Conservation (phyloP, 2,113 vertebrate genomes). For the Sciurus niger region DNA sequence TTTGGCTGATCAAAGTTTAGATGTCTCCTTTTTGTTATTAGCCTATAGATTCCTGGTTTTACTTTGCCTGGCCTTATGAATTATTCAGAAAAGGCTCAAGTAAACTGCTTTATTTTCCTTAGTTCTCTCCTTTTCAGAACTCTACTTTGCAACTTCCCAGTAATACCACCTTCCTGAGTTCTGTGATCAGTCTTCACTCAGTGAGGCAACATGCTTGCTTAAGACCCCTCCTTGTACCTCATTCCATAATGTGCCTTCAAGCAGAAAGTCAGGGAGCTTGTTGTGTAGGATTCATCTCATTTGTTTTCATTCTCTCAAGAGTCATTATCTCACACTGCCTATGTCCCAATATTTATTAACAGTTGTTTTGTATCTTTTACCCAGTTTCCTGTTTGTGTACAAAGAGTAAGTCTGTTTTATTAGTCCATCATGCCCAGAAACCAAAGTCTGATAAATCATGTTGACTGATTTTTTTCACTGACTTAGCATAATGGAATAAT, state of each 20-base stretch:
- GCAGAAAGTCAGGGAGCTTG: neutral
- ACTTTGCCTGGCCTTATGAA: neutral
- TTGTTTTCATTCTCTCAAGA: neutral
- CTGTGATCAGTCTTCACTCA: neutral
- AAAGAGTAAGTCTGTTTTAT: neutral
- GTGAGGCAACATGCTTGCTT: neutral
- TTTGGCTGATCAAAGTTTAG: neutral
- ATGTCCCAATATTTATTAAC: neutral
- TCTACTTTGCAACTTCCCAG: neutral
- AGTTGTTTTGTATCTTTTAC: neutral
- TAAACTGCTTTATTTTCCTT: neutral
- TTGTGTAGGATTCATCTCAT: neutral
- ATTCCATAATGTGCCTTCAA: neutral
- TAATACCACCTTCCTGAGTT: neutral
- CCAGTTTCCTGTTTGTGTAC: neutral
- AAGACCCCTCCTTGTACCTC: neutral
- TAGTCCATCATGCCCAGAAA: neutral
- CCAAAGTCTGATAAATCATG: neutral
- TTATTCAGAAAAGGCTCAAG: neutral
- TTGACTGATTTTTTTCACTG: slow-evolving; percentile 9
- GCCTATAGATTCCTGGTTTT: neutral
- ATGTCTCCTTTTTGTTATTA: neutral
- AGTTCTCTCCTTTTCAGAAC: neutral
- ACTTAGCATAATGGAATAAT: neutral
- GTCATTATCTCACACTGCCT: neutral